Percentiles rank a stretch among this genome's conserved stretches.
Evolutionary conservation across 2,888 invertebrate genomes (phyloP).

Genomic region (Caenorhabditis zanzibari): DNA sequence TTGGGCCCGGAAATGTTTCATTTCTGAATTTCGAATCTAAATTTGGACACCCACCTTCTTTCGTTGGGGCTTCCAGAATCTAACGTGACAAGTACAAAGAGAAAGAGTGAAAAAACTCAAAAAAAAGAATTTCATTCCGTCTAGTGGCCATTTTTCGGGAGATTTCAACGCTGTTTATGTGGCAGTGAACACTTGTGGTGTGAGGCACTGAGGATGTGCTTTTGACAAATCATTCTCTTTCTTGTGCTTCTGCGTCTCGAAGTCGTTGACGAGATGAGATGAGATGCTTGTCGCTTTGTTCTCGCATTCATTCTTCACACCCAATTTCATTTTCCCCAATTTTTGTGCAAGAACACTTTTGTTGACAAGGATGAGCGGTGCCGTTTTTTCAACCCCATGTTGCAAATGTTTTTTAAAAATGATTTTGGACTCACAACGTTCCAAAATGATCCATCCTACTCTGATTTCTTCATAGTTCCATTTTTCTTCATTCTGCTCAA

Average conservation of each 20-base stretch:
- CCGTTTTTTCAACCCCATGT: conserved; percentile 1
- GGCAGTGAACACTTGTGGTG: conserved; percentile 52
- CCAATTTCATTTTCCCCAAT: conserved; percentile 59
- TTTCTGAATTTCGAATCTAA: conserved; percentile 7
- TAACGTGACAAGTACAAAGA: conserved; percentile 1
- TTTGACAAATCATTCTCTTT: conserved; percentile 63
- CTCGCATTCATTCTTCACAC: conserved; percentile 57
- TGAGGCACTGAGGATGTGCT: conserved; percentile 58
- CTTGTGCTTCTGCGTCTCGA: conserved; percentile 35
- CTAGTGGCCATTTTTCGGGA: conserved; percentile 22
- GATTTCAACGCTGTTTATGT: conserved; percentile 41
- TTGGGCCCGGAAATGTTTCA: background rate
- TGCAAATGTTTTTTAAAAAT: background rate
- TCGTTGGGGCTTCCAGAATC: background rate
- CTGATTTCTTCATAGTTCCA: background rate
- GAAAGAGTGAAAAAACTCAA: conserved; percentile 2
- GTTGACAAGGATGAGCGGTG: conserved; percentile 36
- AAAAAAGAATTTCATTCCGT: conserved; percentile 36
- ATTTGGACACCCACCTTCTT: background rate
- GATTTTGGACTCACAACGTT: background rate
- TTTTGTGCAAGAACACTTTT: conserved; percentile 38
- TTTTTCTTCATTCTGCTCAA: background rate
- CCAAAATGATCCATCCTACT: background rate
- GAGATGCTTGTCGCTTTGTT: conserved; percentile 63
- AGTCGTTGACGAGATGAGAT: conserved; percentile 55